Base-by-base conservation (phyloP, 2,113 vertebrate species). In the Columbina picui region DNA sequence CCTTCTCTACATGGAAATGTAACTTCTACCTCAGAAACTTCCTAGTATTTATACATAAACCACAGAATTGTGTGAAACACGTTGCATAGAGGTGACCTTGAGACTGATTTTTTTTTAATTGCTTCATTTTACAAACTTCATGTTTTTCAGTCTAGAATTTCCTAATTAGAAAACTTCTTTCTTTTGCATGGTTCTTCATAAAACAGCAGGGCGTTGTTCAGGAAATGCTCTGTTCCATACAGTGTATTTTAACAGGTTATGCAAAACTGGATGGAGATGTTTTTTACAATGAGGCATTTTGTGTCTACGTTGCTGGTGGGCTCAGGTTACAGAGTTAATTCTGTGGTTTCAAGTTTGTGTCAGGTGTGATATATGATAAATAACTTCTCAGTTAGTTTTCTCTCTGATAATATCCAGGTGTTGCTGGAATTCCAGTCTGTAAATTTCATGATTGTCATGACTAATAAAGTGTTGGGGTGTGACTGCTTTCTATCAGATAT, bases 261-360 rank as follows among this genome's bases (percentile, higher is more conserved):
- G 84, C 73, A 94, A 84, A 94, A 73, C 77, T 91, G 53, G 39
- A 26, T 55, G 29, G 80, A 75, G 73, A 49, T 78, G 25, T 12
- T 45, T 84, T 89, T 71, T 84, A 60, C 22, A 4, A 21, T 21
- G 22, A 55, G 60, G 77, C 75, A 32, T 93, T 90, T 47, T 65
- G 56, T 87, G 74, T 95, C 87, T 79, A 2, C 74, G 71, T 52
- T 71, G 38, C 0, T 0, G 5, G 71, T 79, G 45, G 49, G 77
- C 52, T 97, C 63, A 57, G 74, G 53, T 93, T 96, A 74, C 90
- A 77, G 71, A 64, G 59, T 82, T 73, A 61, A 94, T 55, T 67
- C 52, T 45, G 9, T 79, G 74, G 84, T 89, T 92, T 91, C 91
- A 91, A 19, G 30, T 95, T 82, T 82, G 63, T 61, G 82, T 82